phyloP scores from a whole-genome alignment of 92 coral and sea anemone species.

The Porites evermanni region DNA sequence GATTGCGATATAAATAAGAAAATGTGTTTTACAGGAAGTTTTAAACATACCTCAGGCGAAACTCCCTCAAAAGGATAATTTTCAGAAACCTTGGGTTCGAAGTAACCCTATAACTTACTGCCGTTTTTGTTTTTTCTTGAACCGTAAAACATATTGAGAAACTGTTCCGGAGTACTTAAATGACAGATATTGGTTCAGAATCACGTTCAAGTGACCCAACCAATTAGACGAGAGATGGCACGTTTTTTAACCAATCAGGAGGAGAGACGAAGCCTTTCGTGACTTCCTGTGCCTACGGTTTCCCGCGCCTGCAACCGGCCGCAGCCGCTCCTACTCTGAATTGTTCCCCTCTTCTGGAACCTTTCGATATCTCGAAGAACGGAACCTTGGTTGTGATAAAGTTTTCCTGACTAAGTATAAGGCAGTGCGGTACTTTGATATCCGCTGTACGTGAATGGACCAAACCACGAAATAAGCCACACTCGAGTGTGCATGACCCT shows the following conservation, averaged over 20 bases:
- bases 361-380: no score
- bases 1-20: no score
- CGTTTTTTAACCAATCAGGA: background rate
- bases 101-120: no score
- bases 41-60: no score
- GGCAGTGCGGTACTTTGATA: background rate
- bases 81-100: no score
- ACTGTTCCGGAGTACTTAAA: no score
- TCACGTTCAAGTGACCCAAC: background rate
- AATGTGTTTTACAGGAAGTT: no score
- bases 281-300: background rate
- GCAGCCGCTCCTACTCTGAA: background rate
- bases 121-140: no score
- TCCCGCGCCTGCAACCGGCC: background rate
- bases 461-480: background rate
- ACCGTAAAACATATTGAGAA: no score
- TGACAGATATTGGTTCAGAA: slow-evolving; percentile 15
- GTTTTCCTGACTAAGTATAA: no score
- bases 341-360: background rate
- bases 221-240: background rate
- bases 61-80: no score
- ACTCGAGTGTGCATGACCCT: background rate
- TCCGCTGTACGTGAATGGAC: background rate
- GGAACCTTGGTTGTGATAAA: no score
- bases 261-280: background rate